These are phyloP conservation scores for Standfussiana lucernea DNA, from an alignment of 2,888 invertebrate species.

Conservation along the genomic window DNA sequence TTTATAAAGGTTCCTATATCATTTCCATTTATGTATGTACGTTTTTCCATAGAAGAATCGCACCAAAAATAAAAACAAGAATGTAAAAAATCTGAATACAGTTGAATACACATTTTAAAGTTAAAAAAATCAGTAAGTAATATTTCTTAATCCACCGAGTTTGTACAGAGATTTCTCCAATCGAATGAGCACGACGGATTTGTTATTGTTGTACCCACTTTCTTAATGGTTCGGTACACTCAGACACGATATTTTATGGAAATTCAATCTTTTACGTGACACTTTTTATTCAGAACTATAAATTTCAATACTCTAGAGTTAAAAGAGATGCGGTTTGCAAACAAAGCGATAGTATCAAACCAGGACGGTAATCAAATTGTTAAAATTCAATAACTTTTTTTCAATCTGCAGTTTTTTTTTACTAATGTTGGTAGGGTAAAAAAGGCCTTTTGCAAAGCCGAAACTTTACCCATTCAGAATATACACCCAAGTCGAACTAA, in stretches of 20 bases:
- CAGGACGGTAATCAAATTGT: neutral
- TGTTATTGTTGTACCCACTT: constrained; percentile 46
- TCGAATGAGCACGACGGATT: constrained; percentile 34
- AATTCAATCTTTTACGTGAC: constrained; percentile 61
- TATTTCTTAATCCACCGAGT: constrained; percentile 1
- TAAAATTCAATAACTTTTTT: neutral
- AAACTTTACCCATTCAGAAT: no score
- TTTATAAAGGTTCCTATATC: neutral
- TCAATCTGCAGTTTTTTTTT: neutral
- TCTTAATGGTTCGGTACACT: constrained; percentile 23
- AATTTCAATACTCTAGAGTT: constrained; percentile 43
- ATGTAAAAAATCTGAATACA: neutral
- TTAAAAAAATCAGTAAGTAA: constrained; percentile 8
- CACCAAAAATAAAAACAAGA: neutral
- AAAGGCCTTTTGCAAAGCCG: neutral
- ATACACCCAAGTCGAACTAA: no score
- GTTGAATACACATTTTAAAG: neutral
- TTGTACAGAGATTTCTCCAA: constrained; percentile 22
- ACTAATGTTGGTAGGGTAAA: neutral
- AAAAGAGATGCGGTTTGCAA: constrained; percentile 14
- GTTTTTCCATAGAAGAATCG: neutral
- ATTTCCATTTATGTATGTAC: neutral
- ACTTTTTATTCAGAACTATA: constrained; percentile 12
- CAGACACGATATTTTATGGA: constrained; percentile 43
- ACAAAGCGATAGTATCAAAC: constrained; percentile 19